Evolutionary conservation across 2,113 vertebrate genomes (phyloP).

Genomic region (Castor canadensis): DNA sequence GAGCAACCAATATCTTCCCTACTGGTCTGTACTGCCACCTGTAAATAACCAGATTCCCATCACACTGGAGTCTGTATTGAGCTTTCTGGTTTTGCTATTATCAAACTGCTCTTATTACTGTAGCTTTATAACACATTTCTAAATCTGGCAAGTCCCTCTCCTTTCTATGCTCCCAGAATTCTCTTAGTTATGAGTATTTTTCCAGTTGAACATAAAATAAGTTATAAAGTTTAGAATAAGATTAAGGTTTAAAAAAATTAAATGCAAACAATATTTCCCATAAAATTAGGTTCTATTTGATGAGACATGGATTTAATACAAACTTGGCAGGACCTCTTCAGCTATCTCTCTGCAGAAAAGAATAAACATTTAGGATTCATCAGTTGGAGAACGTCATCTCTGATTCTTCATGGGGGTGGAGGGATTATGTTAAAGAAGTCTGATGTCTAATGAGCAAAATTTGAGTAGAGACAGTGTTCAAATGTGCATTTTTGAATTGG

Average conservation of each 20-base stretch:
- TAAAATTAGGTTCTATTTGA: not conserved
- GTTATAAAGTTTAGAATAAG: conserved; percentile 1
- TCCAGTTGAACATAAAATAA: not conserved
- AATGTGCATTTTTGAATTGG: not conserved
- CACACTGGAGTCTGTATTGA: not conserved
- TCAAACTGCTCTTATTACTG: not conserved
- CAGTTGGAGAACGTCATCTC: not conserved
- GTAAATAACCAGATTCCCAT: not conserved
- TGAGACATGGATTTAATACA: not conserved
- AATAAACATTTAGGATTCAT: not conserved
- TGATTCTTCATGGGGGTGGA: not conserved
- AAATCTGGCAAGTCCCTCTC: not conserved
- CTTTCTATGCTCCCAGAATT: not conserved
- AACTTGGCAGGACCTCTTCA: not conserved
- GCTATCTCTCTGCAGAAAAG: not conserved
- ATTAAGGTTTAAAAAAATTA: not conserved
- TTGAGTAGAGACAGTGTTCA: not conserved
- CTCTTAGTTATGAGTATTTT: conserved; percentile 32
- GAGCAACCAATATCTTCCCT: not conserved
- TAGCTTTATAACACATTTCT: not conserved
- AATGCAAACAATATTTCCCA: not conserved
- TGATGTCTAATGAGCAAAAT: not conserved
- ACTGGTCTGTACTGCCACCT: not conserved
- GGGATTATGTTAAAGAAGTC: not conserved
- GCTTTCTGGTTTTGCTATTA: not conserved